These are phyloP conservation scores for Caenorhabditis plicata DNA, from an alignment of 2,888 invertebrate species.

Conservation along the genomic window DNA sequence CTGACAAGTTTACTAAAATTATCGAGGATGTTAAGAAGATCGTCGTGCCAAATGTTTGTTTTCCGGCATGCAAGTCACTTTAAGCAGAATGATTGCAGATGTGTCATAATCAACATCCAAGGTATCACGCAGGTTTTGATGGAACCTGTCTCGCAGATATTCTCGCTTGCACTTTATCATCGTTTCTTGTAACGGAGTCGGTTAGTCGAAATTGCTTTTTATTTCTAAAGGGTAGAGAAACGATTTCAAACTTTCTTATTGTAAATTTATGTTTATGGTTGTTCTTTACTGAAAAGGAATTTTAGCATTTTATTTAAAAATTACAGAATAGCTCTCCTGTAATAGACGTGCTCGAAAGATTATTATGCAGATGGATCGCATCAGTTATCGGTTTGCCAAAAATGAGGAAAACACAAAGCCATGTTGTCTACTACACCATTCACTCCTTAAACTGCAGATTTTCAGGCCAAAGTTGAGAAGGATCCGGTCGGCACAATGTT, in stretches of 20 bases:
- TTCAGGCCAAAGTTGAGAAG: background rate
- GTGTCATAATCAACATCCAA: slow-evolving; percentile 29
- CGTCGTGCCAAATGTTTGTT: slow-evolving; percentile 22
- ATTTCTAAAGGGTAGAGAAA: no score
- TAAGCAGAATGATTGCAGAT: slow-evolving; percentile 10
- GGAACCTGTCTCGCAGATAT: slow-evolving; percentile 28
- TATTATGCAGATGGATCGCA: slow-evolving; percentile 15
- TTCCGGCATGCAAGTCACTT: background rate
- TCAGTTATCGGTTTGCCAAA: slow-evolving; percentile 10
- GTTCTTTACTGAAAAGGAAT: background rate
- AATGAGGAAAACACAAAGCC: slow-evolving; percentile 11
- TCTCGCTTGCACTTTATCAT: slow-evolving; percentile 17
- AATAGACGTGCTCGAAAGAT: slow-evolving; percentile 13
- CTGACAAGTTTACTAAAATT: slow-evolving; percentile 11
- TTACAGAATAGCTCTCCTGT: slow-evolving; percentile 19
- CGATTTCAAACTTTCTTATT: no score
- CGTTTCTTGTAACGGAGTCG: slow-evolving; percentile 10
- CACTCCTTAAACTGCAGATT: no score
- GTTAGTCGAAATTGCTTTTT: no score
- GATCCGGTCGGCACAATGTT: slow-evolving; percentile 16
- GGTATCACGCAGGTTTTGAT: slow-evolving; percentile 23
- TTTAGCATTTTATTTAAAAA: no score
- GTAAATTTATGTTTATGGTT: background rate
- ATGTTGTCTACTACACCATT: no score
- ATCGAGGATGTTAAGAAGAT: slow-evolving; percentile 22